These are phyloP conservation scores for Amblyornis subalaris DNA, from an alignment of 2,113 vertebrate species.

Conservation along the genomic window DNA sequence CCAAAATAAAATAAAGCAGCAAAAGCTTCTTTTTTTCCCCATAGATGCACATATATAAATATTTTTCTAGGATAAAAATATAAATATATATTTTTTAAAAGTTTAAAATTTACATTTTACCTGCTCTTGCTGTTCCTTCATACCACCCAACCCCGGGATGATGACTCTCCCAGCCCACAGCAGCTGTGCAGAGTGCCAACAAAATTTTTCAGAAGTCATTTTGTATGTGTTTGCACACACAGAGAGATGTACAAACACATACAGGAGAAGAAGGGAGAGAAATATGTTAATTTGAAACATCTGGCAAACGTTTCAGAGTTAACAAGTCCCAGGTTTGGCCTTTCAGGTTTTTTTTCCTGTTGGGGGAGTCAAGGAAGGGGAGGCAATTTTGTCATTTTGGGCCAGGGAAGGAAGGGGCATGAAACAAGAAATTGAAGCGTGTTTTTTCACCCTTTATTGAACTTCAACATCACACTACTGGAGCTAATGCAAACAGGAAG, in stretches of 20 bases:
- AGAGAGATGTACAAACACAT: conserved; percentile 36
- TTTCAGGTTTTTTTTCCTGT: background rate
- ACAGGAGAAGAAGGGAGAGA: conserved; percentile 22
- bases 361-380: background rate
- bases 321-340: conserved; percentile 4
- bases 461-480: conserved; percentile 54
- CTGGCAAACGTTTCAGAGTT: conserved; percentile 36
- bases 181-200: background rate
- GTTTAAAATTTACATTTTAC: background rate
- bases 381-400: conserved; percentile 22
- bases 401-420: background rate
- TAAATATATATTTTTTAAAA: background rate
- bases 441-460: conserved; percentile 48
- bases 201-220: conserved; percentile 4
- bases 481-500: conserved; percentile 53
- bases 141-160: background rate
- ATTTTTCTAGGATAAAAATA: background rate
- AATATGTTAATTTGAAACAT: conserved; percentile 58
- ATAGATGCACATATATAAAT: background rate
- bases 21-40: background rate
- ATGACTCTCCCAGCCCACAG: background rate
- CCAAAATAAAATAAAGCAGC: background rate
- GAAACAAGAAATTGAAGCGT: background rate
- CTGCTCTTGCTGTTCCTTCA: background rate
- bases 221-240: conserved; percentile 27